These are phyloP conservation scores for Folsomia candida DNA, from an alignment of 2,888 invertebrate genomes.

Conservation along the genomic window DNA sequence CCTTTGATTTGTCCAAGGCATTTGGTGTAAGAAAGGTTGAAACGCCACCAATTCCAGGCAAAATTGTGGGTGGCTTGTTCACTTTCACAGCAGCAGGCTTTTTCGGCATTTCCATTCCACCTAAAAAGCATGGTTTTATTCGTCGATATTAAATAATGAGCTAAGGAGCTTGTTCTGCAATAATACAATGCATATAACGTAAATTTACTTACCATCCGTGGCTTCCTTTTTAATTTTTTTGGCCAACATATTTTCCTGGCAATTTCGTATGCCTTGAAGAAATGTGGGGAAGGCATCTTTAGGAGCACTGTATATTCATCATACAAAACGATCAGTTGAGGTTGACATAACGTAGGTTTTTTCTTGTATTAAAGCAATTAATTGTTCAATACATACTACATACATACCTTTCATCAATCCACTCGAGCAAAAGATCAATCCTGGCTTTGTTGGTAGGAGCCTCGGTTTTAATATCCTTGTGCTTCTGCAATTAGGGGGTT, in stretches of 20 bases:
- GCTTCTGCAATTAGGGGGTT: no score
- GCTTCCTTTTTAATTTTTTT: slow-evolving; percentile 44
- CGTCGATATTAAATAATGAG: not conserved
- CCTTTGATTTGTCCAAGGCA: slow-evolving; percentile 9
- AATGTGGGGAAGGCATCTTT: slow-evolving; percentile 40
- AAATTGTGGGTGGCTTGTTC: not conserved
- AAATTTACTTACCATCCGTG: slow-evolving; percentile 19
- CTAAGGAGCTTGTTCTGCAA: not conserved
- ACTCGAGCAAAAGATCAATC: slow-evolving; percentile 43
- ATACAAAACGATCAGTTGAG: not conserved
- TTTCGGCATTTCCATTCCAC: not conserved
- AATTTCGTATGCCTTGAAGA: slow-evolving; percentile 44
- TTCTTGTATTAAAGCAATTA: no score
- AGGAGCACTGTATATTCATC: slow-evolving; percentile 32
- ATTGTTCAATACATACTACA: not conserved
- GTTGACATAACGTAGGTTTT: no score
- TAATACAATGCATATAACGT: not conserved
- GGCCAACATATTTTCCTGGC: slow-evolving; percentile 43
- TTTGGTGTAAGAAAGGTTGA: slow-evolving; percentile 14
- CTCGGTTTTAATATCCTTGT: slow-evolving; percentile 43
- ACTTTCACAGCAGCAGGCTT: not conserved
- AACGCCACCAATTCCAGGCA: not conserved
- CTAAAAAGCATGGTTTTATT: not conserved
- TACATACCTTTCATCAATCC: slow-evolving; percentile 44
- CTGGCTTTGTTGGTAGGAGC: slow-evolving; percentile 37